These are phyloP conservation scores for Morone saxatilis DNA, from an alignment of 2,113 vertebrate genomes.

Conservation along the genomic window DNA sequence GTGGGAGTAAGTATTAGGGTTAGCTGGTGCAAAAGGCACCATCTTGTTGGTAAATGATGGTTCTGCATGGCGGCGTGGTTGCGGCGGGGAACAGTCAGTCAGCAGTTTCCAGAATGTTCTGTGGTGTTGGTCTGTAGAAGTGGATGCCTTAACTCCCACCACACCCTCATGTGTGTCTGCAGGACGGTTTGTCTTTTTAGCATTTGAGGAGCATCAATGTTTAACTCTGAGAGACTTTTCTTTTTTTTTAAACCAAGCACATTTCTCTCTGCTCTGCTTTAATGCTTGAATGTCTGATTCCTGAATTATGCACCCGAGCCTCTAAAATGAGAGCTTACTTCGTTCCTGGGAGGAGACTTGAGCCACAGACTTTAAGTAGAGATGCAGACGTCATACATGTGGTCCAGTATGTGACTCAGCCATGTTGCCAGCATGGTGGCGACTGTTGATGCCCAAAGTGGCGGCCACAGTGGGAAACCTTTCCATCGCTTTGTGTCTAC, in stretches of 20 bases:
- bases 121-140: slow-evolving; percentile 72
- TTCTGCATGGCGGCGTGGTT: slow-evolving; percentile 63
- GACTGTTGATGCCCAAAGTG: slow-evolving; percentile 60
- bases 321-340: slow-evolving; percentile 39
- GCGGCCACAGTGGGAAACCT: slow-evolving; percentile 65
- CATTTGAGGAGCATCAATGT: slow-evolving; percentile 26
- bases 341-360: background rate
- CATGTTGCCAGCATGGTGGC: slow-evolving; percentile 55
- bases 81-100: slow-evolving; percentile 54
- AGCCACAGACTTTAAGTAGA: slow-evolving; percentile 19
- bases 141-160: slow-evolving; percentile 58
- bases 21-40: slow-evolving; percentile 60
- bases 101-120: slow-evolving; percentile 76
- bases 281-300: slow-evolving; percentile 35
- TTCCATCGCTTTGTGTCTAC: slow-evolving; percentile 71
- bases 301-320: slow-evolving; percentile 43
- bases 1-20: slow-evolving; percentile 65
- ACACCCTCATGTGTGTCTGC: slow-evolving; percentile 63
- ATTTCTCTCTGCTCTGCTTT: slow-evolving; percentile 27
- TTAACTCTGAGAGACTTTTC: slow-evolving; percentile 10
- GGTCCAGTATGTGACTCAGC: slow-evolving; percentile 70
- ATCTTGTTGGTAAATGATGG: slow-evolving; percentile 71
- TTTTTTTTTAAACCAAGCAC: background rate
- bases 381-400: slow-evolving; percentile 42
- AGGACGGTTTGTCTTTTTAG: slow-evolving; percentile 29